Conservation (phyloP, 2,113 vertebrate species). For the Atrichornis clamosus region DNA sequence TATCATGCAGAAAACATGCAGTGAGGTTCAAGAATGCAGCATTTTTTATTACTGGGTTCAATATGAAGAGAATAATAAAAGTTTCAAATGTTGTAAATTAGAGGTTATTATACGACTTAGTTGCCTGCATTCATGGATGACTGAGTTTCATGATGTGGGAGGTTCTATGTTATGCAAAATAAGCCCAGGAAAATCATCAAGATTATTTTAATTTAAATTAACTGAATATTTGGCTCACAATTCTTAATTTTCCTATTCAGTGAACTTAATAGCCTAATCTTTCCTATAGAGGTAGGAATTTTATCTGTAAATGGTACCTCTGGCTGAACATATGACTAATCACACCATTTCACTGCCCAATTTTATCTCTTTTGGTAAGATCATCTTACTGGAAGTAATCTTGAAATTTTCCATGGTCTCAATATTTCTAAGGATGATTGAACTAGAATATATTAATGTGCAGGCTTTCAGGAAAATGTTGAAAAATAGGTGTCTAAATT, state of each 20-base stretch:
- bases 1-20: not conserved
- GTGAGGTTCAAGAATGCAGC: not conserved
- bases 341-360: not conserved
- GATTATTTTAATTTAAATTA: constrained; percentile 21
- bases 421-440: not conserved
- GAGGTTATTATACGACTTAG: not conserved
- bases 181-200: not conserved
- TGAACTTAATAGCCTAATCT: not conserved
- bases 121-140: not conserved
- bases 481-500: not conserved
- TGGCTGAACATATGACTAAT: not conserved
- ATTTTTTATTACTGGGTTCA: not conserved
- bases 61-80: not conserved
- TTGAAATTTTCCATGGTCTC: not conserved
- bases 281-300: not conserved
- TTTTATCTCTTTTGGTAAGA: not conserved
- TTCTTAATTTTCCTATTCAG: constrained; percentile 15
- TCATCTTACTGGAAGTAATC: not conserved
- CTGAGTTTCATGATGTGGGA: not conserved
- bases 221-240: not conserved
- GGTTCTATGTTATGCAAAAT: not conserved
- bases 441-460: not conserved
- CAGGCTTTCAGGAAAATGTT: not conserved
- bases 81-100: not conserved
- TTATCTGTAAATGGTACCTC: not conserved